Percentiles rank a stretch among this genome's conserved stretches.
Evolutionary conservation across 2,113 vertebrate species (phyloP).

Genomic region (Anarhynchus alexandrinus): DNA sequence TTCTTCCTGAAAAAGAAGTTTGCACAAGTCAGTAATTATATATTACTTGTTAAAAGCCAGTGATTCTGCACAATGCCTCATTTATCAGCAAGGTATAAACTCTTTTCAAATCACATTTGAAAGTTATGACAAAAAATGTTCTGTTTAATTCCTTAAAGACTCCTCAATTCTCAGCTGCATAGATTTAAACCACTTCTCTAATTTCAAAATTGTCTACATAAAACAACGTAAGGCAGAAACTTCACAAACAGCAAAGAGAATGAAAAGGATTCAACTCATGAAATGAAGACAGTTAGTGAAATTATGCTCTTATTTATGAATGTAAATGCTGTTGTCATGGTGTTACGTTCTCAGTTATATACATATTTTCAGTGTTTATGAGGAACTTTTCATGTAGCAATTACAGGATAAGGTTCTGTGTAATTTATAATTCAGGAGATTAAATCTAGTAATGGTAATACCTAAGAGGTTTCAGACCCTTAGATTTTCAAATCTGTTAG

Average conservation of each 20-base stretch:
- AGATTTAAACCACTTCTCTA: neutral
- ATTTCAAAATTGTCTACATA: neutral
- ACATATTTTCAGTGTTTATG: neutral
- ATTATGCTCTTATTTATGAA: neutral
- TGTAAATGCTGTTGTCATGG: neutral
- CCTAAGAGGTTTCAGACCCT: neutral
- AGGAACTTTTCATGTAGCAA: neutral
- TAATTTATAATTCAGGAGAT: neutral
- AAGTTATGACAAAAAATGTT: neutral
- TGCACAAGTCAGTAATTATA: neutral
- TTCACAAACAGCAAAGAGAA: neutral
- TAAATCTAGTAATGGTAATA: neutral
- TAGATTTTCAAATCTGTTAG: neutral
- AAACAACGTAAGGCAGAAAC: neutral
- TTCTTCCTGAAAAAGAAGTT: neutral
- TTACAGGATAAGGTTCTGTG: neutral
- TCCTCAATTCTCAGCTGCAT: neutral
- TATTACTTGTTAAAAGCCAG: accelerated
- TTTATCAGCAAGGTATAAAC: neutral
- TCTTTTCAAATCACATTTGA: neutral
- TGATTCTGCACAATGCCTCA: neutral
- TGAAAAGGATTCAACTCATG: neutral
- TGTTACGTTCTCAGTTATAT: neutral
- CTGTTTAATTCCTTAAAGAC: neutral
- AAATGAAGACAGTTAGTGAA: neutral